Conservation (phyloP, 2,888 invertebrate species). For the Spilarctia lutea region DNA sequence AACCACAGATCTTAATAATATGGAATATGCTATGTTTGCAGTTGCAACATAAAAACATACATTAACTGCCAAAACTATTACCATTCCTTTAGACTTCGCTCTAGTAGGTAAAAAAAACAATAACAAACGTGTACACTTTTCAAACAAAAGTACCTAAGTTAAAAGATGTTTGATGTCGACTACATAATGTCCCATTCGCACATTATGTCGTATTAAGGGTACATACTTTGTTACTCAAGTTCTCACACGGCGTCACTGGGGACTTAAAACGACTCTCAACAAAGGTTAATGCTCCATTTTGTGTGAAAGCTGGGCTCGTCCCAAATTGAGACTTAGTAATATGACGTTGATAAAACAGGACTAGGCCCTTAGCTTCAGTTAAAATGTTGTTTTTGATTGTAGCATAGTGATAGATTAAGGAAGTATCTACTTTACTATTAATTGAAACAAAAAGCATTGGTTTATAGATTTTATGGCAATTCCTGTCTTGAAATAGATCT, state of each 20-base stretch:
- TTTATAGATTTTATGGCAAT: too few species aligned
- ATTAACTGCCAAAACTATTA: too few species aligned
- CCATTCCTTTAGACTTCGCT: too few species aligned
- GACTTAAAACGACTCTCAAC: not conserved
- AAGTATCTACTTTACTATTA: too few species aligned
- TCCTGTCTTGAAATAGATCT: too few species aligned
- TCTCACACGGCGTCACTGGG: not conserved
- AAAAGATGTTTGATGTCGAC: not conserved
- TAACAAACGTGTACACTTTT: not conserved
- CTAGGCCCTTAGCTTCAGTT: not conserved
- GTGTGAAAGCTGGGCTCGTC: not conserved
- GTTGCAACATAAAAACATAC: too few species aligned
- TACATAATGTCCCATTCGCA: not conserved
- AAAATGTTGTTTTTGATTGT: too few species aligned
- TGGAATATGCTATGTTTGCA: too few species aligned
- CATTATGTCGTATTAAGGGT: constrained; percentile 1
- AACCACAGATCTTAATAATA: too few species aligned
- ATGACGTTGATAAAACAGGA: not conserved
- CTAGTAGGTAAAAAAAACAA: not conserved
- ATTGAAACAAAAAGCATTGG: not conserved
- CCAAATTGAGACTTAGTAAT: not conserved
- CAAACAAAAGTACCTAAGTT: not conserved
- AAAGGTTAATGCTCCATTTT: not conserved
- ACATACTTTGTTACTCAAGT: not conserved
- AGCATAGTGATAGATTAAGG: too few species aligned